phyloP scores from a whole-genome alignment of 1,140 invertebrate genomes.

The Drosophila parvula region DNA sequence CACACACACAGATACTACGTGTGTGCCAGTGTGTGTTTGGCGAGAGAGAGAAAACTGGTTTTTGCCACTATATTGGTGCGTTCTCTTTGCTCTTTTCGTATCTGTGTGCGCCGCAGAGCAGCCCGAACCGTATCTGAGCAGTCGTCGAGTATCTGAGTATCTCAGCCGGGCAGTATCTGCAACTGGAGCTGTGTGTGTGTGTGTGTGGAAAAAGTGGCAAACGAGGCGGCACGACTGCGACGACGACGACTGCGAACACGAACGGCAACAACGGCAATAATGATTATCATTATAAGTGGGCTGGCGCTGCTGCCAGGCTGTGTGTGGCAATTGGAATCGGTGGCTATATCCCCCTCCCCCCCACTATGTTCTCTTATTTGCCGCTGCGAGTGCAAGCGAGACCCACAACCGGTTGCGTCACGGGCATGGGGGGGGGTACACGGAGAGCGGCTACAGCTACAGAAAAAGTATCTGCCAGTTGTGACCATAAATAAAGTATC shows the following conservation, averaged over 20 bases:
- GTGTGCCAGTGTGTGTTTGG: constrained; percentile 10
- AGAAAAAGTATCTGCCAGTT: constrained; percentile 52
- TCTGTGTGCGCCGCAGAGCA: constrained; percentile 11
- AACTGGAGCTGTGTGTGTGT: not conserved
- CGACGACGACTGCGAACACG: constrained; percentile 50
- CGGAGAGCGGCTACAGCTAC: constrained; percentile 30
- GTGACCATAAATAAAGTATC: constrained; percentile 83
- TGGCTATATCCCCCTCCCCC: constrained; percentile 29
- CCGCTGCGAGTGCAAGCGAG: constrained; percentile 37
- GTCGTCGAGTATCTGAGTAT: constrained; percentile 27
- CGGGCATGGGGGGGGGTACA: constrained; percentile 2
- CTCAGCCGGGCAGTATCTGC: constrained; percentile 31
- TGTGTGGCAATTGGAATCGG: constrained; percentile 39
- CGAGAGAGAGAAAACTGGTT: constrained; percentile 64
- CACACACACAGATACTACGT: constrained; percentile 39
- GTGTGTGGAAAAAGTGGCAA: constrained; percentile 68
- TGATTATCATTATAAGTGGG: constrained; percentile 83
- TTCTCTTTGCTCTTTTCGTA: constrained; percentile 22
- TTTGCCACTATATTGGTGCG: constrained; percentile 47
- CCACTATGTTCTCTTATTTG: not conserved
- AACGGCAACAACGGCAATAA: constrained; percentile 80
- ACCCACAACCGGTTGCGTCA: constrained; percentile 72
- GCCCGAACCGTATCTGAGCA: constrained; percentile 31
- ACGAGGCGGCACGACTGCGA: constrained; percentile 52
- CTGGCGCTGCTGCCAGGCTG: constrained; percentile 62